Evolutionary conservation across 2,797 vertebrate species (phyloP), one percentile per base, ranked within the genome.

Genomic region (Neopelma chrysocephalum): DNA sequence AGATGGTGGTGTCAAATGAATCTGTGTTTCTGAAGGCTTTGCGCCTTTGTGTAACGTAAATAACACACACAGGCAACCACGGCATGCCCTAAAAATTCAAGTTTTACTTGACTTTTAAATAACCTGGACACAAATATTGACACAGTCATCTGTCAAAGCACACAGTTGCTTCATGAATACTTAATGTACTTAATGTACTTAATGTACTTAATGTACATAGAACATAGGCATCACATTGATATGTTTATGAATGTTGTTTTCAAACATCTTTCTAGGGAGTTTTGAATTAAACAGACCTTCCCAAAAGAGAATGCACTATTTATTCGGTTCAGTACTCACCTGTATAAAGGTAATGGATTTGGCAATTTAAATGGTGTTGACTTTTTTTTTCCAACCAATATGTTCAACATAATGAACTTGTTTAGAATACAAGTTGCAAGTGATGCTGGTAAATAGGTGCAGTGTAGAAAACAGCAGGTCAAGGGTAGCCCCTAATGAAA

Each of bases 51-150:
- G 60, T 64, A 62, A 87, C 89, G 70, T 69, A 96, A 96, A 87
- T 87, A 91, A 94, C 62, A 91, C 64, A 83, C 66, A 58, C 22
- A 93, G 42, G 29, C 89, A 93, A 89, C 73, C n/a, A 36, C 18
- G 29, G 62, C 91, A 58, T 92, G n/a, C 64, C 48, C 83, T 96
- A 93, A 87, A 87, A 94, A 85, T 92, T 91, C 86, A 96, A 94
- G 92, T 93, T 96, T 96, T 96, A 96, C 89, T 96, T 94, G 82
- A 87, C 68, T 93, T 96, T 94, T 91, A 95, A 96, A 94, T 92
- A 89, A 95, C 71, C 31, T 85, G 75, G 92, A 96, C 78, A 89
- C 71, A 92, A 90, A 40, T 87, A 90, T 56, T 82, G 66, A 92
- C 66, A 96, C 50, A 91, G 88, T 80, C 83, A 89, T 82, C 83